Evolutionary conservation across 2,113 vertebrate genomes (phyloP), one percentile per base, ranked within the genome.

Genomic region (Daboia siamensis): DNA sequence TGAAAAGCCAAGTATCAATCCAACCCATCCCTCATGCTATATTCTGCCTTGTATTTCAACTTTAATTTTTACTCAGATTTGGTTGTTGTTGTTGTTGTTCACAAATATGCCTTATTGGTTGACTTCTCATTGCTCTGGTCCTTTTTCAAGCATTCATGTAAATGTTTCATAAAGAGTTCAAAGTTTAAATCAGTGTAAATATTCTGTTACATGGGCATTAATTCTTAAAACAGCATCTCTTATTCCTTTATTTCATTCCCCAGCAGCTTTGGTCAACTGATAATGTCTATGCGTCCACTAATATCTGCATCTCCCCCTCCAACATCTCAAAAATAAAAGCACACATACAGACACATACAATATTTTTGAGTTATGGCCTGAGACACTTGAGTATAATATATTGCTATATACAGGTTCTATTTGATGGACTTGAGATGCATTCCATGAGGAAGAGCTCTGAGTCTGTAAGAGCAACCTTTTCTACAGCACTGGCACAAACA

Each of bases 1-100:
- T 95, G 87, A 94, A 87, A 29, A 96, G 96, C 93, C 91, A 97
- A 97, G 87, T 95, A 95, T 95, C 57, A 88, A 56, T 94, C 90
- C 86, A 94, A 94, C 93, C 11, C 55, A 84, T 94, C 86, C 56
- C 94, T 92, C 55, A 89, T 94, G 57, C 64, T 10, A 2, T 95
- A 91, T 93, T 96, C 96, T 89, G 90, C 94, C 91, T 90, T 69
- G 88, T 44, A 94, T 91, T 24, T 9, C 17, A n/a, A 91, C 92
- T 95, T 93, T 94, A 91, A 94, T 96, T 96, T 94, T 94, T 90
- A 69, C 39, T 51, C 85, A 24, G 48, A 4, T 51, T 95, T 97
- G 39, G 39, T 39, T 39, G 39, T 39, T 39, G 39, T 39, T 39
- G 39, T 39, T 39, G 39, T 39, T 15, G 54, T 69, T 87, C 91